phyloP scores from a whole-genome alignment of 2,888 invertebrate genomes.

The Chrysotoxum bicinctum region DNA sequence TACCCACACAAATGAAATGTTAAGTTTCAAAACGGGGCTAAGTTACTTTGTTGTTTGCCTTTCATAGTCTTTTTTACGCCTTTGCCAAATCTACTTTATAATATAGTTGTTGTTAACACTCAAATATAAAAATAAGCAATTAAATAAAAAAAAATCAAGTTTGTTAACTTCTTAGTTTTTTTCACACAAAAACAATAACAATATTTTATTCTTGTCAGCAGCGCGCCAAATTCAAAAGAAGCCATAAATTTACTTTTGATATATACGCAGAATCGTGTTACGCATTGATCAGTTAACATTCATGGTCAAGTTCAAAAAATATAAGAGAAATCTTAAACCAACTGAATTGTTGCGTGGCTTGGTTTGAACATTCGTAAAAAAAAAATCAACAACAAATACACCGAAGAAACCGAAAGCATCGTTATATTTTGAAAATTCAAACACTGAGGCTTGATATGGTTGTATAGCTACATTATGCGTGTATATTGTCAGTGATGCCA shows the following conservation, averaged over 20 bases:
- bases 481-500: background rate
- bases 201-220: conserved; percentile 9
- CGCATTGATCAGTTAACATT: conserved; percentile 32
- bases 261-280: conserved; percentile 25
- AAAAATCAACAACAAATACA: conserved; percentile 6
- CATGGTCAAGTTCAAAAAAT: conserved; percentile 34
- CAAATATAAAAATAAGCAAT: background rate
- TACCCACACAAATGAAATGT: no score
- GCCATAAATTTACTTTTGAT: conserved; percentile 26
- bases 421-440: background rate
- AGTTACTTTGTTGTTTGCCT: background rate
- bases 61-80: background rate
- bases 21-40: background rate
- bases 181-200: background rate
- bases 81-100: background rate
- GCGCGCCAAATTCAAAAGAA: conserved; percentile 31
- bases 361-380: conserved; percentile 12
- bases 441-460: background rate
- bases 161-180: background rate
- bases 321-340: conserved; percentile 7
- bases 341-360: background rate
- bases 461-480: no score
- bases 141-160: background rate
- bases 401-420: conserved; percentile 54
- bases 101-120: background rate